Base-by-base conservation (phyloP, 2,888 invertebrate genomes). In the Beris morrisii region DNA sequence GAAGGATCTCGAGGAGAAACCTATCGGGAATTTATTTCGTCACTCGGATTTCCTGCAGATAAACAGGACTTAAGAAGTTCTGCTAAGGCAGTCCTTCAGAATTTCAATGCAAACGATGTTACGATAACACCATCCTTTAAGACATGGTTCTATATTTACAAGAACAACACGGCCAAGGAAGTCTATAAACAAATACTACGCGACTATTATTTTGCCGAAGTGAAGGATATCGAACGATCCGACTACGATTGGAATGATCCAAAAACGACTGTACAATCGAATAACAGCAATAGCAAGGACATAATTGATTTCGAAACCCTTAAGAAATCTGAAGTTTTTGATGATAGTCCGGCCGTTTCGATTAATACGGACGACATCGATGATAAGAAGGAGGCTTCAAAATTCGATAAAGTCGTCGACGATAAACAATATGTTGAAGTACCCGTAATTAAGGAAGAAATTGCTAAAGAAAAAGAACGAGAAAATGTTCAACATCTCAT, bases 131-230 rank as follows among this genome's bases (percentile, higher is more conserved):
- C 87, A 1, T 86, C 87, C 71, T 80, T 88, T 70, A 86, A 86
- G 74, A 87, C 86, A 72, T 88, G 85, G 82, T 84, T 88, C 73
- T 88, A 88, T 72, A 84, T 88, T 5, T 88, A 88, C 75, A 86
- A 86, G 73, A 88, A 88, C 72, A 84, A 86, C 73, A 85, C 85
- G 0, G 85, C 85, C 4, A 83, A 84, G 67, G 84, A 86, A 48
- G 84, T 84, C 31, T 88, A 85, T 74, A 86, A 85, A 71, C 81
- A 84, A 70, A 77, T 85, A 55, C 74, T 88, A 4, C 81, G 82
- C 75, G 83, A 86, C 57, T 83, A 84, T 72, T 88, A 88, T 70
- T 77, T 84, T 52, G 87, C 87, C 55, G 86, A 87, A 45, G 87
- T 88, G 0, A 84, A 84, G 71, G 85, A 79, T 52, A 78, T 80